Evolutionary conservation across 2,113 vertebrate genomes (phyloP).

Genomic region (Bombycilla garrulus): DNA sequence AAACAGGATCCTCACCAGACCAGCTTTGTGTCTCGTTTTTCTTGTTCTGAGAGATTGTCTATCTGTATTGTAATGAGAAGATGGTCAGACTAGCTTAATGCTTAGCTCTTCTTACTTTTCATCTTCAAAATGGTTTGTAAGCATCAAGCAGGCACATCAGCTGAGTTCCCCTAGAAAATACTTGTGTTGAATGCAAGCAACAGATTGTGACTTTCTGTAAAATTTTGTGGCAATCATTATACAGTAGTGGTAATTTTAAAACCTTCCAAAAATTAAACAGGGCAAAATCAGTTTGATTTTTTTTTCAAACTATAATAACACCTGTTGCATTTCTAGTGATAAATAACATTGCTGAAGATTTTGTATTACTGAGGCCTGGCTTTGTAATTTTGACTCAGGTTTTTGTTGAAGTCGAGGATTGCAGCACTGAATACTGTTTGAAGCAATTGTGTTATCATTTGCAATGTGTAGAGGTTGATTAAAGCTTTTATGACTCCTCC

Average conservation of each 20-base stretch:
- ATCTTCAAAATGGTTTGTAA: slow-evolving; percentile 8
- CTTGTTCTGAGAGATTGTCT: slow-evolving; percentile 28
- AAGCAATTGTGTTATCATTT: neutral
- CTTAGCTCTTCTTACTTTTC: neutral
- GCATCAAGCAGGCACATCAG: neutral
- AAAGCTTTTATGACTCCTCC: neutral
- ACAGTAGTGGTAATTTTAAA: neutral
- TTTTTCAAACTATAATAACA: neutral
- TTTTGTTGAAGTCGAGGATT: neutral
- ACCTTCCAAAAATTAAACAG: neutral
- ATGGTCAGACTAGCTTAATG: neutral
- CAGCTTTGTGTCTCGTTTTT: neutral
- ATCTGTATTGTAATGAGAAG: neutral
- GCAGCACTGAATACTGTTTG: neutral
- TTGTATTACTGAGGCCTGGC: neutral
- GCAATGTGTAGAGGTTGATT: neutral
- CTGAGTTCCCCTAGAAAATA: neutral
- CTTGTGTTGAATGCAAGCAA: neutral
- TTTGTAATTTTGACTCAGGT: neutral
- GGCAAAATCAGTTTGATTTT: neutral
- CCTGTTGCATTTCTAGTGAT: neutral
- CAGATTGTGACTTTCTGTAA: neutral
- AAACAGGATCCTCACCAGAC: slow-evolving; percentile 24
- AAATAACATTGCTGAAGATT: neutral
- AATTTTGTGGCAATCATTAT: neutral